Conservation (phyloP, 2,113 vertebrate species). For the Equus quagga region DNA sequence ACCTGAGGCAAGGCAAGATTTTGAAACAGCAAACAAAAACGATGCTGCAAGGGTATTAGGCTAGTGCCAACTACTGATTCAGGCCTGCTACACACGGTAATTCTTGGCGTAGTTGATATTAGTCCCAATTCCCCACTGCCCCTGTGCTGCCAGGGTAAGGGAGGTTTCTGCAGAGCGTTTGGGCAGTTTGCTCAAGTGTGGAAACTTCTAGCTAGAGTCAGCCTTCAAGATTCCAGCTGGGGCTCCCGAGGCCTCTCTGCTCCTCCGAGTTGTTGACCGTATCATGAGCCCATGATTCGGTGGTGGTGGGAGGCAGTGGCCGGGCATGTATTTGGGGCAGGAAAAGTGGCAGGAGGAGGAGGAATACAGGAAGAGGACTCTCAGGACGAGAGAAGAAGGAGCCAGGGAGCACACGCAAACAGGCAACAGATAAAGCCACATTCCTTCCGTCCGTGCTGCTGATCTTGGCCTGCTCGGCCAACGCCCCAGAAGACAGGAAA, state of each 20-base stretch:
- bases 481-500: constrained; percentile 85
- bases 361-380: background rate
- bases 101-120: background rate
- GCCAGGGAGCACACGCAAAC: background rate
- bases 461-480: constrained; percentile 41
- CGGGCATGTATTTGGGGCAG: background rate
- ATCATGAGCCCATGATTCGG: background rate
- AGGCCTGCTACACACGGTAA: background rate
- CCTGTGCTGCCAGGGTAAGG: background rate
- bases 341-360: background rate
- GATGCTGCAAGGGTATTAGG: background rate
- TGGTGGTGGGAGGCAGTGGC: background rate
- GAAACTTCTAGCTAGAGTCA: background rate
- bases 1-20: background rate
- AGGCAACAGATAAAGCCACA: background rate
- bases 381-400: background rate
- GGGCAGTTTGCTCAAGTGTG: fast-evolving
- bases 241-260: background rate
- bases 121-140: background rate
- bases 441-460: background rate
- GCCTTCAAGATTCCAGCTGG: background rate
- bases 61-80: background rate
- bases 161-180: background rate
- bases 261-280: background rate
- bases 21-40: background rate